Base-by-base conservation (phyloP, 2,113 vertebrate species). In the Oreochromis tanganicae region DNA sequence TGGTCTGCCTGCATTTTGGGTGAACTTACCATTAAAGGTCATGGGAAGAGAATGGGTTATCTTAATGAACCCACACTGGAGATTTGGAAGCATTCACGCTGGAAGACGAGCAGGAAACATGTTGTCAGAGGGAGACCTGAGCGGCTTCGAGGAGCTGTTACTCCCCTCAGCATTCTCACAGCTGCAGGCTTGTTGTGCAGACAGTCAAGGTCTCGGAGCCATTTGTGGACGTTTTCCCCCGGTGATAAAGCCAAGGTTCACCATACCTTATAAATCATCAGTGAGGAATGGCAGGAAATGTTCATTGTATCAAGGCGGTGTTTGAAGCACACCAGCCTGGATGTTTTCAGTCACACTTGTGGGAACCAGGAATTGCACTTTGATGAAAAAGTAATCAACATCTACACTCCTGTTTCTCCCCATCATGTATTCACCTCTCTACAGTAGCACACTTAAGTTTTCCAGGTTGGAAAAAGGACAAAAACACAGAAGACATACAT, bases 171-270 rank as follows among this genome's bases (percentile, higher is more conserved):
- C 5, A 0, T 61, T 91, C 91, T 89, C 93, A 93, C 96, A 96
- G 96, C 93, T 96, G 93, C 92, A 32, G 66, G 32, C 87, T 80
- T 95, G 94, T 96, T 96, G 93, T 95, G 91, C 92, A 94, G 93
- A 93, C 88, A 83, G 85, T 96, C 96, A 96, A 96, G 96, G 96
- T 93, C 96, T 89, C 79, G 0, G 75, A 48, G 82, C 29, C 79
- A 78, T 73, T 81, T 46, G 78, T 46, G 78, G 43, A 29, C 2
- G 4, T 7, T 54, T 21, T 16, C 83, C 81, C 84, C 86, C 63
- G 87, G 85, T 94, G 94, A 96, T 95, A 91, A 95, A 86, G 82
- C 32, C 91, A 91, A 88, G 88, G 88, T n/a, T 89, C 81, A 84
- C 84, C 75, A 50, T n/a, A 27, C 68, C 66, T 66, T 71, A 82